Evolutionary conservation across 1,140 invertebrate genomes (phyloP).

Genomic region (Trichonephila clavipes): DNA sequence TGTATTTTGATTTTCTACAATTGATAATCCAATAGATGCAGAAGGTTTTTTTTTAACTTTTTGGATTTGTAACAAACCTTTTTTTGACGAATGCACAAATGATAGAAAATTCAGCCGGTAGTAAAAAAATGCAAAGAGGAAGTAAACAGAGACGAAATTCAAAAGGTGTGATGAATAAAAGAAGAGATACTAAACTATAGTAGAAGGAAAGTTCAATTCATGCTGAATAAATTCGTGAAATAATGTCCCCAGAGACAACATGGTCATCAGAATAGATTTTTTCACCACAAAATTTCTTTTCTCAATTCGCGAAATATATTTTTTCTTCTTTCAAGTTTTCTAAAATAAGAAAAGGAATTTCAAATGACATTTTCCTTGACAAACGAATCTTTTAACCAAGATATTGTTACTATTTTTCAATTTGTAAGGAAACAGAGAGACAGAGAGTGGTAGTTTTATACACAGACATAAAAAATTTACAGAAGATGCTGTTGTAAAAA

Average conservation of each 20-base stretch:
- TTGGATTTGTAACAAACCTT: conserved; percentile 1
- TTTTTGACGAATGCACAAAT: conserved; percentile 33
- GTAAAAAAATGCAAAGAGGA: conserved; percentile 12
- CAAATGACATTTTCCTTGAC: not conserved
- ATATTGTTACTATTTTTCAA: no score
- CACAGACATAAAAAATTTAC: no score
- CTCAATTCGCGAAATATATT: not conserved
- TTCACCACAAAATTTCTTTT: conserved; percentile 20
- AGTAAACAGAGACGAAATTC: conserved; percentile 17
- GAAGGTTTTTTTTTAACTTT: conserved; percentile 9
- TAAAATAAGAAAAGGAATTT: not conserved
- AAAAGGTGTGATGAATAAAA: conserved; percentile 41
- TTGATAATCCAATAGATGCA: not conserved
- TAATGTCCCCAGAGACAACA: conserved; percentile 28
- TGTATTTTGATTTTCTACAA: not conserved
- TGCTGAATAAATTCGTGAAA: conserved; percentile 29
- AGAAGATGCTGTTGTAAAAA: no score
- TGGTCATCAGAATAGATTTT: conserved; percentile 25
- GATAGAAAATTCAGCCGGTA: not conserved
- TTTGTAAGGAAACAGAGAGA: no score
- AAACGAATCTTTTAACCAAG: not conserved
- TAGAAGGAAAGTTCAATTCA: conserved; percentile 31
- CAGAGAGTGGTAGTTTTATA: no score
- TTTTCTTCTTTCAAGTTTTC: not conserved
- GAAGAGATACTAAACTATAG: conserved; percentile 31